Conservation (phyloP, 2,888 invertebrate species). For the Holacanthella duospinosa region DNA sequence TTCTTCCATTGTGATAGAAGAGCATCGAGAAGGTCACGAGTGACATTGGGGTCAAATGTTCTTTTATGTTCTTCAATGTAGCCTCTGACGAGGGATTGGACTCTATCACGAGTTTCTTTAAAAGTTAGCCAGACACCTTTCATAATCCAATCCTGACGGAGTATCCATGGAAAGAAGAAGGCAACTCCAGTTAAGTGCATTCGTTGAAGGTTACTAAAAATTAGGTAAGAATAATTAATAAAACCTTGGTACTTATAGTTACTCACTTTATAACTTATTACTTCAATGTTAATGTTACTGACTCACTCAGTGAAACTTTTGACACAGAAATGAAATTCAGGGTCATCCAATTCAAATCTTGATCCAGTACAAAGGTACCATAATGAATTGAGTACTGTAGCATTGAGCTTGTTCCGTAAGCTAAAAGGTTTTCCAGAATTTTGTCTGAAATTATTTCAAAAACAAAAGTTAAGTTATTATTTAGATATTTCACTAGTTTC, state of each 20-base stretch:
- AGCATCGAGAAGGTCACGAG: conserved; percentile 33
- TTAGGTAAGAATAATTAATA: no score
- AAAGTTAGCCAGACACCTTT: conserved; percentile 36
- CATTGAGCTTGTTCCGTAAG: conserved; percentile 32
- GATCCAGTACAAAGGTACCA: conserved; percentile 33
- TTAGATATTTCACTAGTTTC: no score
- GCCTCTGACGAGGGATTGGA: conserved; percentile 26
- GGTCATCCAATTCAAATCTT: conserved; percentile 34
- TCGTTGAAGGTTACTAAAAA: conserved; percentile 28
- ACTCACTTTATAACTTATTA: background rate
- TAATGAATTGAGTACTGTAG: conserved; percentile 34
- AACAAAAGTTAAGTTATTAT: background rate
- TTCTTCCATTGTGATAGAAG: conserved; percentile 28
- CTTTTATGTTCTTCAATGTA: conserved; percentile 32
- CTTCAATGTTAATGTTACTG: background rate
- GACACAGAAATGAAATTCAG: conserved; percentile 30
- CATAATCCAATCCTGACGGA: conserved; percentile 28
- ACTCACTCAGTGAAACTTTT: conserved; percentile 32
- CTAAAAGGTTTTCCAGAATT: conserved; percentile 29
- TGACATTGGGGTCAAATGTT: conserved; percentile 24
- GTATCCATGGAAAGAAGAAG: conserved; percentile 33
- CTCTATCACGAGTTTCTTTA: conserved; percentile 23
- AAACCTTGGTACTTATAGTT: background rate
- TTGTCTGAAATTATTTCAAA: conserved; percentile 22
- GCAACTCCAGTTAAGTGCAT: conserved; percentile 28